Conservation (phyloP, 1,140 invertebrate species). For the Pogonus chalceus region DNA sequence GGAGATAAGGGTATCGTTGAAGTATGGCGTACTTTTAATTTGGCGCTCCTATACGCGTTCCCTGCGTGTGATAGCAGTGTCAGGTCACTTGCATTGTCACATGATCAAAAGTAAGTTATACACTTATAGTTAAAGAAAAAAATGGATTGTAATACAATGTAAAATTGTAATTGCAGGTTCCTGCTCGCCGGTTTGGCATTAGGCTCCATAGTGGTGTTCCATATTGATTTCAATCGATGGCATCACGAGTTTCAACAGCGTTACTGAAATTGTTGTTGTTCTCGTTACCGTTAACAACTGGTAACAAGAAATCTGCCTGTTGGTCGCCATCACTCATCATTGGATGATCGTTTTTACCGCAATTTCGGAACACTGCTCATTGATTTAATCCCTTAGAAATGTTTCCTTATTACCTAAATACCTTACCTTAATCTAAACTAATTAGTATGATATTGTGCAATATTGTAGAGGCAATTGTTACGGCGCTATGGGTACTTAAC, state of each 20-base stretch:
- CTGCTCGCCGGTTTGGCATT: constrained; percentile 91
- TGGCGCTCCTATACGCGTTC: constrained; percentile 93
- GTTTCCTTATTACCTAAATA: neutral
- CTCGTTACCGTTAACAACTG: neutral
- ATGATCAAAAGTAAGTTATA: constrained; percentile 87
- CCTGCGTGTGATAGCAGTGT: constrained; percentile 92
- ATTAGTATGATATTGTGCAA: constrained; percentile 5
- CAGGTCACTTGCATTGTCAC: constrained; percentile 82
- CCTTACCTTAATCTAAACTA: neutral
- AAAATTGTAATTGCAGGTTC: constrained; percentile 58
- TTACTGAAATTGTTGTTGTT: constrained; percentile 46
- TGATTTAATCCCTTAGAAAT: neutral
- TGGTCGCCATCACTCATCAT: neutral
- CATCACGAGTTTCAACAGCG: constrained; percentile 96
- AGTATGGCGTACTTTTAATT: constrained; percentile 95
- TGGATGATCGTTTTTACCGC: constrained; percentile 3
- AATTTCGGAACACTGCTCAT: neutral
- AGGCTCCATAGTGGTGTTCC: constrained; percentile 95
- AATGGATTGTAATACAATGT: neutral
- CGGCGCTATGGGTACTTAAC: neutral
- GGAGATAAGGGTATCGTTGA: constrained; percentile 95
- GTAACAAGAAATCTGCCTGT: no score
- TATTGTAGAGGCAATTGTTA: constrained; percentile 6
- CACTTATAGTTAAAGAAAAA: neutral
- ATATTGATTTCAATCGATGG: constrained; percentile 99